phyloP scores from a whole-genome alignment of 1,140 invertebrate species.

The Anthonomus grandis region DNA sequence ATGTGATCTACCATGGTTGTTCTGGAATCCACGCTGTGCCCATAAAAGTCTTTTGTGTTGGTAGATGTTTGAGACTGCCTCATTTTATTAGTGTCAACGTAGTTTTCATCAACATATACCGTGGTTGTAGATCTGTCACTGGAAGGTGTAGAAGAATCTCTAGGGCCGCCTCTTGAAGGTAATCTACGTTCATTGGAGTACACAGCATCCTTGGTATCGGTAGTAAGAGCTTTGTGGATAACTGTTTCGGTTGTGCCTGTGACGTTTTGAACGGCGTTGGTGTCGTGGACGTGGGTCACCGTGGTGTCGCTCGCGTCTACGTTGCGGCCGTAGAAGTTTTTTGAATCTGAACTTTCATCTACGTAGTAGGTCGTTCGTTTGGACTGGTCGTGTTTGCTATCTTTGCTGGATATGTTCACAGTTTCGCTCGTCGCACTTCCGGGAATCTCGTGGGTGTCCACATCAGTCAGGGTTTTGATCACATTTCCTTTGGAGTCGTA shows the following conservation, averaged over 20 bases:
- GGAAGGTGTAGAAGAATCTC: slow-evolving; percentile 1
- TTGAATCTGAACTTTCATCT: slow-evolving; percentile 37
- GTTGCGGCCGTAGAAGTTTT: slow-evolving; percentile 41
- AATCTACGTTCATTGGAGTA: slow-evolving; percentile 44
- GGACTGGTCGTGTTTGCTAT: slow-evolving; percentile 1
- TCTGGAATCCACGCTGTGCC: slow-evolving; percentile 36
- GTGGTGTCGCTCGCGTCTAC: slow-evolving; percentile 33
- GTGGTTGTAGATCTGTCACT: slow-evolving; percentile 19
- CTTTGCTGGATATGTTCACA: slow-evolving; percentile 9
- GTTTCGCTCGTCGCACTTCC: not conserved
- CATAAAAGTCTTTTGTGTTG: slow-evolving; percentile 42
- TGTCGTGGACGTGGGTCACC: slow-evolving; percentile 41
- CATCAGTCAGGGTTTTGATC: slow-evolving; percentile 36
- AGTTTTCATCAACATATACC: slow-evolving; percentile 32
- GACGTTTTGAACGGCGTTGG: slow-evolving; percentile 40
- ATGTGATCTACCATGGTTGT: slow-evolving; percentile 37
- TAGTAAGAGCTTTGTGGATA: slow-evolving; percentile 32
- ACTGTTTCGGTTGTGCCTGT: slow-evolving; percentile 40
- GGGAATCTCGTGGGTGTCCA: slow-evolving; percentile 31
- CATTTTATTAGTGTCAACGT: slow-evolving; percentile 33
- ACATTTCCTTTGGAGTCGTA: slow-evolving; percentile 45
- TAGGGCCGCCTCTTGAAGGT: too few species aligned
- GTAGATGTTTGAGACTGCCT: slow-evolving; percentile 30
- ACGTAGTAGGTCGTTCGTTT: slow-evolving; percentile 26
- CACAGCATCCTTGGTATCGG: slow-evolving; percentile 37